Percentiles rank a stretch among this genome's conserved stretches.
These are phyloP conservation scores for Acanthochromis polyacanthus DNA, from an alignment of 2,113 vertebrate species.

Conservation along the genomic window DNA sequence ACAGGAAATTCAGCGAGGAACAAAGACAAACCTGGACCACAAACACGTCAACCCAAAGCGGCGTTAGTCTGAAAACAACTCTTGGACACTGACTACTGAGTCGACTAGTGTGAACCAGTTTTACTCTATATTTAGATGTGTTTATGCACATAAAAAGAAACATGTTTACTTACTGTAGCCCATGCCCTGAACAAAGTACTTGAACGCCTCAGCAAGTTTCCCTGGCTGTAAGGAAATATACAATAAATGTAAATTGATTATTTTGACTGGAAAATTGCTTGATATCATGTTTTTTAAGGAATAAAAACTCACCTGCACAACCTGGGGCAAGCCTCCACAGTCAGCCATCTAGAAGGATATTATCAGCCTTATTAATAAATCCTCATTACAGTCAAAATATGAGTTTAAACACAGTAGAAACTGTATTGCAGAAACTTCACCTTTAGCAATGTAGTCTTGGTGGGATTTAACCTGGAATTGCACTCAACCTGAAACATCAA, in stretches of 20 bases:
- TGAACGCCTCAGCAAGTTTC: constrained; percentile 88
- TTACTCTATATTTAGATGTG: neutral
- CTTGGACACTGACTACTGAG: neutral
- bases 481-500: constrained; percentile 92
- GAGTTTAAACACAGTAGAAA: neutral
- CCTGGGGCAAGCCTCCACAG: constrained; percentile 96
- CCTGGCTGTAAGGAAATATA: constrained; percentile 79
- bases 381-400: neutral
- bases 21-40: constrained; percentile 55
- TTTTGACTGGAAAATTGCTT: neutral
- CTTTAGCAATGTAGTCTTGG: constrained; percentile 96
- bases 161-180: constrained; percentile 86
- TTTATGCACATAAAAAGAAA: constrained; percentile 1
- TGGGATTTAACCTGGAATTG: constrained; percentile 96
- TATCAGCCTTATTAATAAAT: neutral
- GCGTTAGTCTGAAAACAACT: constrained; percentile 37
- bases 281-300: neutral
- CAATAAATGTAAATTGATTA: neutral
- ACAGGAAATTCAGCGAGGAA: constrained; percentile 61
- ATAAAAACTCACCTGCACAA: constrained; percentile 90
- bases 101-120: neutral
- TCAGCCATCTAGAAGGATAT: constrained; percentile 92
- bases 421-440: constrained; percentile 64
- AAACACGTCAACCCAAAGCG: constrained; percentile 51
- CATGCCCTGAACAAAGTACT: constrained; percentile 89